Evolutionary conservation across 2,888 invertebrate species (phyloP).

Genomic region (Acanthosepion pharaonis): DNA sequence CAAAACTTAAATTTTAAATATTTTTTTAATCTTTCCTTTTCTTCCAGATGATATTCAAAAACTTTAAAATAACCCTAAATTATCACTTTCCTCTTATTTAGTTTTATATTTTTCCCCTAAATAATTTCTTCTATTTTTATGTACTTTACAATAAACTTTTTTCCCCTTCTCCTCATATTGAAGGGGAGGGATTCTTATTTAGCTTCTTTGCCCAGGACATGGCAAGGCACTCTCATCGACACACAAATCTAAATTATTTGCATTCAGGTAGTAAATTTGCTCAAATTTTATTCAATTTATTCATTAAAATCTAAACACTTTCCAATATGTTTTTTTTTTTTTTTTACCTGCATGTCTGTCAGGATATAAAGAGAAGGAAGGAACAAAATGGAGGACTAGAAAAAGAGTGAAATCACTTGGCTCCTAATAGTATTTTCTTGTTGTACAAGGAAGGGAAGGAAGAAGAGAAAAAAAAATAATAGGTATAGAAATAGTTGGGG

Average conservation of each 20-base stretch:
- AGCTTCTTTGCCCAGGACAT: background rate
- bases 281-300: conserved; percentile 44
- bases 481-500: background rate
- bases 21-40: background rate
- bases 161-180: background rate
- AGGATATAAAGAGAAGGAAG: background rate
- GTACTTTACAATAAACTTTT: background rate
- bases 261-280: conserved; percentile 23
- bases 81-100: background rate
- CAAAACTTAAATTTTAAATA: background rate
- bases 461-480: background rate
- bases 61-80: conserved; percentile 33
- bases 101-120: background rate
- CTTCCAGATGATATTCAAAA: background rate
- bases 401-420: background rate
- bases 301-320: conserved; percentile 39
- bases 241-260: background rate
- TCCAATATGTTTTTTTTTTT: background rate
- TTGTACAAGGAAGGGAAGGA: background rate
- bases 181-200: background rate
- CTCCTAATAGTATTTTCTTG: background rate
- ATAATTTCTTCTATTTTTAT: background rate
- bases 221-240: background rate
- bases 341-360: background rate
- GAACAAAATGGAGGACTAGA: background rate